A percentile compares a stretch with the other conserved stretches of the same genome.
phyloP scores from a whole-genome alignment of 2,888 invertebrate species.

The Caenorhabditis wallacei region DNA sequence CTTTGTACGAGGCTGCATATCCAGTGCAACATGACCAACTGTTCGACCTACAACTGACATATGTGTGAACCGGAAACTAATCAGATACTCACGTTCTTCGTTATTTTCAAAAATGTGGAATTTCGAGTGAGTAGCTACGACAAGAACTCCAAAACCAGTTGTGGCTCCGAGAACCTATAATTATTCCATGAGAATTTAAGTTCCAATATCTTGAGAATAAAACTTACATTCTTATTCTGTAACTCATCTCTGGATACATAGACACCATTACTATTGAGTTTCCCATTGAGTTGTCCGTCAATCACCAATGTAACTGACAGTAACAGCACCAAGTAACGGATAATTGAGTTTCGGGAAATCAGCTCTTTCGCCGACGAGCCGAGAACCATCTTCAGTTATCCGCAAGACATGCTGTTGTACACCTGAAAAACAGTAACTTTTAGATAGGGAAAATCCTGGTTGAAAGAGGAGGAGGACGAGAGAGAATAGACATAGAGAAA shows the following conservation, averaged over 20 bases:
- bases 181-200: no score
- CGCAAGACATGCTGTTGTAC: slow-evolving; percentile 43
- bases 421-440: slow-evolving; percentile 24
- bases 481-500: slow-evolving; percentile 13
- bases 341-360: slow-evolving; percentile 47
- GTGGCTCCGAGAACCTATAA: slow-evolving; percentile 58
- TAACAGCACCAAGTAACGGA: slow-evolving; percentile 46
- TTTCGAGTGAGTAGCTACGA: slow-evolving; percentile 45
- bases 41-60: slow-evolving; percentile 45
- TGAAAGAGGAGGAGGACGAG: not conserved
- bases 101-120: slow-evolving; percentile 47
- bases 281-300: slow-evolving; percentile 39
- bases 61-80: not conserved
- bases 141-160: slow-evolving; percentile 44
- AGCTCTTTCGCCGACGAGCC: slow-evolving; percentile 47
- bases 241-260: slow-evolving; percentile 55
- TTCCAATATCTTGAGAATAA: not conserved
- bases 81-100: slow-evolving; percentile 50
- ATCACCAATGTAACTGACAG: slow-evolving; percentile 23
- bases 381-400: slow-evolving; percentile 37
- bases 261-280: slow-evolving; percentile 48
- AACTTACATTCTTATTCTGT: slow-evolving; percentile 55
- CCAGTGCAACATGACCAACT: slow-evolving; percentile 37
- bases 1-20: slow-evolving; percentile 48
- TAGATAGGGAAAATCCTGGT: not conserved